These are phyloP conservation scores for Dermochelys coriacea DNA, from an alignment of 2,797 vertebrate genomes.

Conservation along the genomic window DNA sequence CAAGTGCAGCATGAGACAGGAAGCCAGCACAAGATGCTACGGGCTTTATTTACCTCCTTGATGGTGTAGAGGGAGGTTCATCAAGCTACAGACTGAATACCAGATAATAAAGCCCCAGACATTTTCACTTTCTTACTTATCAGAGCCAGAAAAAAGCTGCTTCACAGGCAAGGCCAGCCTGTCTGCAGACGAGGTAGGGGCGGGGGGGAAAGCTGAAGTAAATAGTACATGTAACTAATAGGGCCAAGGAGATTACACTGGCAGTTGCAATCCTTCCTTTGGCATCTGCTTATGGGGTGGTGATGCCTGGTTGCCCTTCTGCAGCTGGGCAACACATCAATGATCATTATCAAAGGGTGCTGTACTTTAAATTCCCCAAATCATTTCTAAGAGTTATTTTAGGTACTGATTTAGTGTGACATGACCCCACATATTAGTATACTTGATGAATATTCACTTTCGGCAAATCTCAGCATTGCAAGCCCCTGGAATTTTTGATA, in stretches of 20 bases:
- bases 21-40: not conserved
- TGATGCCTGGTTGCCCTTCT: not conserved
- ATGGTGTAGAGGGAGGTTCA: not conserved
- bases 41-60: not conserved
- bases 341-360: not conserved
- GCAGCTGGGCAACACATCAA: not conserved
- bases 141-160: not conserved
- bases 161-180: not conserved
- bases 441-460: constrained; percentile 8
- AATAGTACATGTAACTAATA: not conserved
- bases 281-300: not conserved
- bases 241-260: not conserved
- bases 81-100: not conserved
- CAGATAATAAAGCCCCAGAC: not conserved
- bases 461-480: constrained; percentile 18
- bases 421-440: constrained; percentile 5
- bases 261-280: not conserved
- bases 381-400: constrained; percentile 20
- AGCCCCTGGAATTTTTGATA: constrained; percentile 56
- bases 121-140: not conserved
- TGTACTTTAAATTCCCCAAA: not conserved
- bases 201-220: not conserved
- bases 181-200: not conserved
- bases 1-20: not conserved
- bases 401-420: constrained; percentile 19